Percentiles rank a stretch among this genome's conserved stretches.
Conservation (phyloP, 1,140 invertebrate species). For the Formica exsecta region DNA sequence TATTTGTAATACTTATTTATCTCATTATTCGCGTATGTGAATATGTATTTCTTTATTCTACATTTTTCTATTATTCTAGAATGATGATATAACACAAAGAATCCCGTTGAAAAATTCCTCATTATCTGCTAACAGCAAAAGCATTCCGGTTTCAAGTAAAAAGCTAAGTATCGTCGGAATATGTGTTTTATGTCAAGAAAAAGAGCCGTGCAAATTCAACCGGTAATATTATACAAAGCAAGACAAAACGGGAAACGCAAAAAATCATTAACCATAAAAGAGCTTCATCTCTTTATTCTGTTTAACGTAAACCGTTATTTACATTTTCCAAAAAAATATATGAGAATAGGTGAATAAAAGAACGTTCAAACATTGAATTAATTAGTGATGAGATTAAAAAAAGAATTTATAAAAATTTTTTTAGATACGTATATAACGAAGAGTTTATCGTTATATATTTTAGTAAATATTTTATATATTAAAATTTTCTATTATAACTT, state of each 20-base stretch:
- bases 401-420: not conserved
- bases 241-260: not conserved
- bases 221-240: conserved; percentile 42
- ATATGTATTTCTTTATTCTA: not conserved
- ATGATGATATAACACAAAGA: conserved; percentile 9
- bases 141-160: not conserved
- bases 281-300: conserved; percentile 14
- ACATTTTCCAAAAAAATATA: not conserved
- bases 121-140: conserved; percentile 24
- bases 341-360: not conserved
- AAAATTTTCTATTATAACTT: not conserved
- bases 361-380: not conserved
- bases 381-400: not conserved
- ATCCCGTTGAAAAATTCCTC: conserved; percentile 21
- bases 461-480: not conserved
- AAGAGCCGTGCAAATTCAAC: conserved; percentile 28
- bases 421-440: not conserved
- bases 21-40: not conserved
- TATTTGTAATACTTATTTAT: not conserved
- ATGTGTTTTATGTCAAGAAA: conserved; percentile 27
- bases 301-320: conserved; percentile 17
- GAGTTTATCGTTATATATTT: too few species aligned
- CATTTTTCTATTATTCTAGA: conserved; percentile 2
- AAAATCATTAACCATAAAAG: conserved; percentile 30
- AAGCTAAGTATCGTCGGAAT: conserved; percentile 4